phyloP scores from a whole-genome alignment of 2,797 vertebrate species.

The Pelobates cultripes region DNA sequence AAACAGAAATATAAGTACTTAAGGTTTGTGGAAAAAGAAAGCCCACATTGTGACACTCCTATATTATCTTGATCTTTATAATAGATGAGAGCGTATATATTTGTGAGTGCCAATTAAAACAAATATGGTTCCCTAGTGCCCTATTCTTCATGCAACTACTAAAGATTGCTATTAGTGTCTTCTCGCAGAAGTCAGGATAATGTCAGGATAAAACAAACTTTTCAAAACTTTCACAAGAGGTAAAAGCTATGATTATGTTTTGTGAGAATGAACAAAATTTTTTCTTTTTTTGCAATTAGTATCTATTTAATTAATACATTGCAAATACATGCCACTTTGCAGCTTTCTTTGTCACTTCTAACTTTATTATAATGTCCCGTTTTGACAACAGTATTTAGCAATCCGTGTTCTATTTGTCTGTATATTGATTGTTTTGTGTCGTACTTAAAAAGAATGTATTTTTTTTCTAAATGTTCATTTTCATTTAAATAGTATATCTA shows the following conservation, averaged over 20 bases:
- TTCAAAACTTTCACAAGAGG: slow-evolving; percentile 83
- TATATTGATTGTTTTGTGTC: not conserved
- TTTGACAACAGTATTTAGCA: not conserved
- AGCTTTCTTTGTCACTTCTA: not conserved
- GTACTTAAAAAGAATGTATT: too few relatives aligned
- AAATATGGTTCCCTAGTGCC: slow-evolving; percentile 78
- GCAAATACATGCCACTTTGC: not conserved
- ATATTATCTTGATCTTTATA: slow-evolving; percentile 80
- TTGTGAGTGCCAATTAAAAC: slow-evolving; percentile 81
- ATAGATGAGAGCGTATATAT: slow-evolving; percentile 70
- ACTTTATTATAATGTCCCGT: not conserved
- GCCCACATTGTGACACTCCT: slow-evolving; percentile 26
- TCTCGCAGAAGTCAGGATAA: slow-evolving; percentile 79
- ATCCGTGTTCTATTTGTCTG: not conserved
- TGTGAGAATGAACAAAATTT: slow-evolving; percentile 79
- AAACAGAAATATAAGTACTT: not conserved
- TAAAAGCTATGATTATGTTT: slow-evolving; percentile 80
- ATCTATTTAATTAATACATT: slow-evolving; percentile 1
- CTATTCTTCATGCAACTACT: slow-evolving; percentile 78
- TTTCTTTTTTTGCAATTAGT: slow-evolving; percentile 9
- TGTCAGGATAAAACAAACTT: slow-evolving; percentile 86
- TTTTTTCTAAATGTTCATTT: too few relatives aligned
- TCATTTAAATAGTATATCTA: too few relatives aligned
- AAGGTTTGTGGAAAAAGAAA: slow-evolving; percentile 23
- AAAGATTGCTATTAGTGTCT: slow-evolving; percentile 83